phyloP scores from a whole-genome alignment of 23 tunicate genomes.

The Halocynthia roretzi region DNA sequence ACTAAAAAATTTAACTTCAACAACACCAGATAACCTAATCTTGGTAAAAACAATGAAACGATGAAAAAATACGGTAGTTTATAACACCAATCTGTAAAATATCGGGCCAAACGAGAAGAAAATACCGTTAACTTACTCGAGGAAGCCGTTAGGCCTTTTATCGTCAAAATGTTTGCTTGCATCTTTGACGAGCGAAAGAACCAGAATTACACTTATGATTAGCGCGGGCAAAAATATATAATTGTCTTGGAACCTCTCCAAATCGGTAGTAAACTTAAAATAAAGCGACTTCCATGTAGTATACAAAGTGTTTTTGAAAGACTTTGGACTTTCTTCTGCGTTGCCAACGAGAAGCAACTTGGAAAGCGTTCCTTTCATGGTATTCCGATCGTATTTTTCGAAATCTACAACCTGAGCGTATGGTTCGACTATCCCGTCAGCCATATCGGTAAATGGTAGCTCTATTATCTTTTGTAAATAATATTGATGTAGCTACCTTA shows the following conservation, averaged over 20 bases:
- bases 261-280: not conserved
- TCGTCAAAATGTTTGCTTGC: not conserved
- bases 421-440: not conserved
- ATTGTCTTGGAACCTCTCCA: conserved; percentile 20
- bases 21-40: no score
- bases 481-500: no score
- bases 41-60: no score
- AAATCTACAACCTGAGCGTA: conserved; percentile 12
- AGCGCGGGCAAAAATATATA: conserved; percentile 14
- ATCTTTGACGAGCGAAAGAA: conserved; percentile 3
- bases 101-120: no score
- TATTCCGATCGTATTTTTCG: not conserved
- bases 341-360: not conserved
- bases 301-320: not conserved
- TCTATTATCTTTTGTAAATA: no score
- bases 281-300: not conserved
- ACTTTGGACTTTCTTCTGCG: not conserved
- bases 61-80: no score
- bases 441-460: not conserved
- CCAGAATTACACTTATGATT: not conserved
- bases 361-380: not conserved
- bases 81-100: no score
- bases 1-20: no score
- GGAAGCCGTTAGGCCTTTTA: not conserved
- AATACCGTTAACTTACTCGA: no score